Evolutionary conservation across 2,113 vertebrate species (phyloP), one percentile per base, ranked within the genome.

Genomic region (Lampris incognitus): DNA sequence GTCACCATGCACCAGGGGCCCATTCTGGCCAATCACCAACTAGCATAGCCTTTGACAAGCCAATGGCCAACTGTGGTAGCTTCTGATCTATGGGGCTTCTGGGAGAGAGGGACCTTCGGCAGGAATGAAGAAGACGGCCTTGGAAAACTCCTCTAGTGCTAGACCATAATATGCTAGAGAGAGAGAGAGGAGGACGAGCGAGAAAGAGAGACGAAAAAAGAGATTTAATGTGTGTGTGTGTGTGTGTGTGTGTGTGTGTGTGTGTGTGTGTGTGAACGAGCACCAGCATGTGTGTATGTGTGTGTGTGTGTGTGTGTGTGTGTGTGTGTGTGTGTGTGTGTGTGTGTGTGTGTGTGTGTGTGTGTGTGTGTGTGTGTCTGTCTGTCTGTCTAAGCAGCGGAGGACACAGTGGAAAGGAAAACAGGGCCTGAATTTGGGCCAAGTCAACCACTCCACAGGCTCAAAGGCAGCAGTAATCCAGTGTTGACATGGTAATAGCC

Each of bases 401-500:
- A 87, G 77, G 87, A 86, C 81, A 76, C 83, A 91, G 87, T 90
- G 92, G 91, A 92, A 92, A 92, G 88, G 87, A 92, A 93, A 93
- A 91, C 90, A 91, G 90, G 89, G 82, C 74, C 90, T 92, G 91
- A 92, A 92, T 89, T 84, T 82, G 87, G 86, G 91, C 90, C 91
- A 91, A 93, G 85, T 89, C 86, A 89, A 88, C 90, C 90, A 88
- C 91, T 92, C 92, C 71, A 84, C 78, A 69, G 86, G 86, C 92
- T 92, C 91, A 91, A 91, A 93, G 90, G 91, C 92, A 81, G 87
- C 89, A 82, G 90, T 92, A 93, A 93, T 91, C 92, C 91, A 92
- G 89, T 90, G 92, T 91, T 93, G 92, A 93, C 92, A 92, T 84
- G 91, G 88, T 93, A 92, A 92, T 92, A 92, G 89, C 90, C 88